Conservation (phyloP, 2,888 invertebrate genomes). For the Caenorhabditis macrosperma region DNA sequence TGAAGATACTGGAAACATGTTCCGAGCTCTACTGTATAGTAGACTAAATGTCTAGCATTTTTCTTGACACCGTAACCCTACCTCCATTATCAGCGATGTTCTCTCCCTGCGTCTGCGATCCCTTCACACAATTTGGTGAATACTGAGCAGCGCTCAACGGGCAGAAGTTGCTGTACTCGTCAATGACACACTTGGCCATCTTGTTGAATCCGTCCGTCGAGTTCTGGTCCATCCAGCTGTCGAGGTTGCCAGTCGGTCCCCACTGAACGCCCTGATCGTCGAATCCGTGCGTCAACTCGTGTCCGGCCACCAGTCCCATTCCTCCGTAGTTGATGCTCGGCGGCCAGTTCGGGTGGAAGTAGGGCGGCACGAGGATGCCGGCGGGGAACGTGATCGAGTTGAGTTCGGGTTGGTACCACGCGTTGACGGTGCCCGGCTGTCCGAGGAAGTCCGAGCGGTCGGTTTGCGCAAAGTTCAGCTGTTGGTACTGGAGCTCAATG, state of each 20-base stretch:
- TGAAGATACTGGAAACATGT: too few species aligned
- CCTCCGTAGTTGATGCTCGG: constrained; percentile 86
- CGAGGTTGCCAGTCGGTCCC: constrained; percentile 69
- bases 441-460: constrained; percentile 73
- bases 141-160: constrained; percentile 60
- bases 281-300: constrained; percentile 95
- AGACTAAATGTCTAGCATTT: too few species aligned
- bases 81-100: constrained; percentile 83
- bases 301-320: constrained; percentile 96
- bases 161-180: constrained; percentile 72
- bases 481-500: constrained; percentile 62
- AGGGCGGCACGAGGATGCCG: constrained; percentile 76
- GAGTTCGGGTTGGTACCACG: constrained; percentile 76
- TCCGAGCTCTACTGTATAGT: too few species aligned
- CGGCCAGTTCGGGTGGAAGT: constrained; percentile 74
- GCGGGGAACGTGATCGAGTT: constrained; percentile 79
- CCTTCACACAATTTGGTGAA: constrained; percentile 81
- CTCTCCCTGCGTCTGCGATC: constrained; percentile 83
- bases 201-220: constrained; percentile 64
- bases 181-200: constrained; percentile 72
- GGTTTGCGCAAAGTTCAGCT: constrained; percentile 56
- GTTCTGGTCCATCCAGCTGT: constrained; percentile 69
- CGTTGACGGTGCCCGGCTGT: constrained; percentile 75
- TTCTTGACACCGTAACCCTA: too few species aligned
- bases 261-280: constrained; percentile 85